Conservation (phyloP, 1,140 invertebrate species). For the Acromyrmex heyeri region DNA sequence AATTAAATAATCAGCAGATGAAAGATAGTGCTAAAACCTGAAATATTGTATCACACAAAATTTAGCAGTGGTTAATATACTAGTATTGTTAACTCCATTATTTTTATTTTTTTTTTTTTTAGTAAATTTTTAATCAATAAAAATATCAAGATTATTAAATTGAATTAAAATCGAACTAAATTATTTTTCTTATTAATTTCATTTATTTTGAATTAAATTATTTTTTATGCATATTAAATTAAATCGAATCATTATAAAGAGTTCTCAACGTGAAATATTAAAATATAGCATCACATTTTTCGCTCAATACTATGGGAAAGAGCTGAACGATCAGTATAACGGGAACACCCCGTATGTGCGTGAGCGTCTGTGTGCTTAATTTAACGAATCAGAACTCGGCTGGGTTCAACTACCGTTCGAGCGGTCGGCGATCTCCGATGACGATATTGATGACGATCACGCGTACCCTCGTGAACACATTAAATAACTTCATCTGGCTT, state of each 20-base stretch:
- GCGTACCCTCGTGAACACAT: conserved; percentile 62
- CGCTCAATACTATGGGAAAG: conserved; percentile 5
- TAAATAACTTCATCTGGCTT: conserved; percentile 62
- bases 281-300: conserved; percentile 5
- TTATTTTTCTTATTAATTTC: background rate
- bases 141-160: background rate
- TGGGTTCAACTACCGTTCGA: conserved; percentile 81
- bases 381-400: conserved; percentile 75
- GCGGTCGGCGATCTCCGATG: conserved; percentile 57
- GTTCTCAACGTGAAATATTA: conserved; percentile 15
- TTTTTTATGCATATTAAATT: background rate
- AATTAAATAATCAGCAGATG: background rate
- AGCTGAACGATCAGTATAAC: conserved; percentile 12
- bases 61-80: background rate
- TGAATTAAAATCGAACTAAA: background rate
- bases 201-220: background rate
- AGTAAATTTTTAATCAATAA: background rate
- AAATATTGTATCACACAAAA: conserved; percentile 3
- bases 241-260: conserved; percentile 10
- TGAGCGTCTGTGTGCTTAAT: conserved; percentile 68
- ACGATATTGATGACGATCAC: conserved; percentile 64
- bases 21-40: conserved; percentile 14
- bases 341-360: conserved; percentile 30
- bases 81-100: background rate
- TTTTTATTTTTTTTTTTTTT: background rate